Base-by-base conservation (phyloP, 2,888 invertebrate species). In the Eupithecia subumbrata region DNA sequence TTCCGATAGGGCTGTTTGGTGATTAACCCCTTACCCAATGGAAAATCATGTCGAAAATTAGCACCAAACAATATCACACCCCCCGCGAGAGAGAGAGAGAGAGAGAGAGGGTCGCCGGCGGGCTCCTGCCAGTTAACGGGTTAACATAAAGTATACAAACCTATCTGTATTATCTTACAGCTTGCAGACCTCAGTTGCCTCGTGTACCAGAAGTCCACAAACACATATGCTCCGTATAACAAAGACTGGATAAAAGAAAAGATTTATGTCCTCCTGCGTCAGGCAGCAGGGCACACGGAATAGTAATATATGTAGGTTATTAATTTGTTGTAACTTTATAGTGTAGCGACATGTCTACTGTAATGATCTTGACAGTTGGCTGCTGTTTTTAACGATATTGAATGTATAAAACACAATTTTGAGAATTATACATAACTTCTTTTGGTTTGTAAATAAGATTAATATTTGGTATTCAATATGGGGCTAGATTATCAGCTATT, bases 181-280 rank as follows among this genome's bases (percentile, higher is more conserved):
- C 95, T 99, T 70, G 97, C 98, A 34, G 99, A 99, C 89, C 96
- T 99, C 71, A 98, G 98, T 84, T 99, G 99, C 88, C 95, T 99
- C 78, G 99, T 99, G 79, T 99, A 98, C 91, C 98, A 99, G 93
- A 99, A 99, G 89, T 97, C 98, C 11, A 98, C 98, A 64, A 98
- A 98, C 87, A 98, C 98, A 0, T 99, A 99, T 87, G 98, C 98
- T 2, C 99, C 99, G 0, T 99, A 99, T 94, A 99, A 99, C 91
- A 99, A 99, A 94, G 99, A 99, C 86, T 99, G 99, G 99, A 98
- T 99, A 76, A 99, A 99, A 91, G 99, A 99, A 90, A 99, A 99
- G 90, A 99, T 99, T 80, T 99, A 99, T 88, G 97, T 99, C 7
- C 94, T 99, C 84, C 94, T 99, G 79, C 97, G 98, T 82, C 98